phyloP scores from a whole-genome alignment of 2,888 invertebrate species.

The Sinhomidia bicolor region DNA sequence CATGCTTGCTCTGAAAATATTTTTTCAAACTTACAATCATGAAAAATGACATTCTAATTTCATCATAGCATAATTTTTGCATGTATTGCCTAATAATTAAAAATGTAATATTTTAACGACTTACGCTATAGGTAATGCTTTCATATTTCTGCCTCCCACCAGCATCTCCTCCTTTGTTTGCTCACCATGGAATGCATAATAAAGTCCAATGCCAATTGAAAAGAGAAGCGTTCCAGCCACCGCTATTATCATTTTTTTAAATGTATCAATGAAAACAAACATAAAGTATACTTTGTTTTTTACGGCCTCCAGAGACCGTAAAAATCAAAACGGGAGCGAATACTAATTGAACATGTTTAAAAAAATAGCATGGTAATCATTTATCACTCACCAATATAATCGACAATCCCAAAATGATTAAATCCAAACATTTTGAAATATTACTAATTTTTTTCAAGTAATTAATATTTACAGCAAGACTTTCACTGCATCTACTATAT shows the following conservation, averaged over 20 bases:
- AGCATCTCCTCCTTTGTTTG: constrained; percentile 77
- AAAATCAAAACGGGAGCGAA: too few relatives aligned
- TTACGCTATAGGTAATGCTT: constrained; percentile 71
- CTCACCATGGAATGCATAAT: constrained; percentile 68
- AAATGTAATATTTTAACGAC: neutral
- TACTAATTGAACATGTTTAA: neutral
- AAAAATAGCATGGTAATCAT: neutral
- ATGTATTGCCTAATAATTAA: neutral
- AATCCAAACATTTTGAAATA: constrained; percentile 63
- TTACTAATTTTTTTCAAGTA: neutral
- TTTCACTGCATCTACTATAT: too few relatives aligned
- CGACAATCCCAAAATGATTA: constrained; percentile 74
- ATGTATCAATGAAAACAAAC: too few relatives aligned
- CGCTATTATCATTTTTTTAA: too few relatives aligned
- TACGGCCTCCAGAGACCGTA: neutral
- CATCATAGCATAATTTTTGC: neutral
- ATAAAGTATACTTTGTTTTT: neutral
- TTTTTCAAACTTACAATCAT: neutral
- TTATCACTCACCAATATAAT: constrained; percentile 70
- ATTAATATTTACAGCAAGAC: too few relatives aligned
- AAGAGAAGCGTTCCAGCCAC: constrained; percentile 73
- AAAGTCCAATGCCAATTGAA: constrained; percentile 73
- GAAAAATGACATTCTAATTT: too few relatives aligned
- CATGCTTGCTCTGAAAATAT: constrained; percentile 62
- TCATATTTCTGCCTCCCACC: constrained; percentile 74